phyloP scores from a whole-genome alignment of 2,113 vertebrate species.

The mouse (Mus musculus) region DNA sequence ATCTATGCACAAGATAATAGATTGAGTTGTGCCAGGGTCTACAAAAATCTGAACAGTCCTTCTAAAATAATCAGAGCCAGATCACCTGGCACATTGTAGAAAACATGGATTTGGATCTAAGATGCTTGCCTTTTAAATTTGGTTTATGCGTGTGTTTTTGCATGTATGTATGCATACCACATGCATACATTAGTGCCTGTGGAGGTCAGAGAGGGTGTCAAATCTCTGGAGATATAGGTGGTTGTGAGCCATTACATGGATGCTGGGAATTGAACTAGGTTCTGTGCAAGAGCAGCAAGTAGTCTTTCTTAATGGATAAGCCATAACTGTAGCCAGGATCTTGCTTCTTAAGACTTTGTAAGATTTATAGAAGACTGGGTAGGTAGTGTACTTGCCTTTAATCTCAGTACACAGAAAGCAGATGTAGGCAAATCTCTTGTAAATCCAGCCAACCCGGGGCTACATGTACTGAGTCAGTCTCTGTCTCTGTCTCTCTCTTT shows the following conservation, averaged over 20 bases:
- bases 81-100: not conserved
- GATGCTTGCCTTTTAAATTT: not conserved
- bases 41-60: conserved; percentile 16
- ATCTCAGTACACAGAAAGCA: too few relatives aligned
- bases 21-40: not conserved
- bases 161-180: not conserved
- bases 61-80: not conserved
- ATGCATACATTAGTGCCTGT: not conserved
- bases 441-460: not conserved
- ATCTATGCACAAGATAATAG: not conserved
- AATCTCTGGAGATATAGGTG: not conserved
- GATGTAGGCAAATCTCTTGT: not conserved
- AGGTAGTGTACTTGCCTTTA: not conserved
- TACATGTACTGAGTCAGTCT: not conserved
- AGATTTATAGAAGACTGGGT: not conserved
- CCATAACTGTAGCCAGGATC: not conserved
- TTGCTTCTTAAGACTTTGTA: not conserved
- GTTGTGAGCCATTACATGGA: not conserved
- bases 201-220: not conserved
- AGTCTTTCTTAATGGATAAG: not conserved
- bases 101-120: conserved; percentile 26
- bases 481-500: not conserved
- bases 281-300: not conserved
- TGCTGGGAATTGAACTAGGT: not conserved
- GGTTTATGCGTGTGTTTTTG: not conserved